phyloP scores from a whole-genome alignment of 1,140 invertebrate genomes.

The Brachionus angularis region DNA sequence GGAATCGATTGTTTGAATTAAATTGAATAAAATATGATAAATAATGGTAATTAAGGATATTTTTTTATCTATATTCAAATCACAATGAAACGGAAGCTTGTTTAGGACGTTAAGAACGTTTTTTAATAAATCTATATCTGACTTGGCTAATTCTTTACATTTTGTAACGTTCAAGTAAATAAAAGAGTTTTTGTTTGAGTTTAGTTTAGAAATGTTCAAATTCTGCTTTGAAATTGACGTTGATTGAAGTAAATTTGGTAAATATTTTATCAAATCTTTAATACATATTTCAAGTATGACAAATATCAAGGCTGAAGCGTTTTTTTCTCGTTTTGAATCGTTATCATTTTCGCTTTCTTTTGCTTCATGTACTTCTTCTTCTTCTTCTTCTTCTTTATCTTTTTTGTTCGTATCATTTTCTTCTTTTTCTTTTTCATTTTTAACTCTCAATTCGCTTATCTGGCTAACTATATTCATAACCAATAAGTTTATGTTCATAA shows the following conservation, averaged over 20 bases:
- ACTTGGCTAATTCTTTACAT: neutral
- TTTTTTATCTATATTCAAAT: constrained; percentile 7
- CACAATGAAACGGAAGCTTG: constrained; percentile 24
- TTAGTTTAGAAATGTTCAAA: neutral
- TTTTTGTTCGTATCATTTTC: neutral
- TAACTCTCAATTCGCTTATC: neutral
- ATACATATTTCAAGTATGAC: constrained; percentile 39
- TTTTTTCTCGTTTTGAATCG: neutral
- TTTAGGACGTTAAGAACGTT: constrained; percentile 10
- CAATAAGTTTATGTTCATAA: constrained; percentile 24
- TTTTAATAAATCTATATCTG: constrained; percentile 6
- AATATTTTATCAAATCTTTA: constrained; percentile 27
- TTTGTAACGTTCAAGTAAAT: constrained; percentile 16
- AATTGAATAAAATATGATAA: constrained; percentile 22
- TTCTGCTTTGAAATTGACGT: neutral
- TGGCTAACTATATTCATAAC: constrained; percentile 20
- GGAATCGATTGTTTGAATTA: constrained; percentile 1
- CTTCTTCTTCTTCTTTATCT: neutral
- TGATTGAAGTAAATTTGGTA: constrained; percentile 35
- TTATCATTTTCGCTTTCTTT: neutral
- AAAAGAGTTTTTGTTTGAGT: constrained; percentile 16
- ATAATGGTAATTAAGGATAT: neutral
- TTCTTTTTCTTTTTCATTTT: neutral
- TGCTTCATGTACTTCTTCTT: neutral
- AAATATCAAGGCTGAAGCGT: constrained; percentile 31